phyloP scores from a whole-genome alignment of 2,113 vertebrate genomes.

The Accipiter virgatus region DNA sequence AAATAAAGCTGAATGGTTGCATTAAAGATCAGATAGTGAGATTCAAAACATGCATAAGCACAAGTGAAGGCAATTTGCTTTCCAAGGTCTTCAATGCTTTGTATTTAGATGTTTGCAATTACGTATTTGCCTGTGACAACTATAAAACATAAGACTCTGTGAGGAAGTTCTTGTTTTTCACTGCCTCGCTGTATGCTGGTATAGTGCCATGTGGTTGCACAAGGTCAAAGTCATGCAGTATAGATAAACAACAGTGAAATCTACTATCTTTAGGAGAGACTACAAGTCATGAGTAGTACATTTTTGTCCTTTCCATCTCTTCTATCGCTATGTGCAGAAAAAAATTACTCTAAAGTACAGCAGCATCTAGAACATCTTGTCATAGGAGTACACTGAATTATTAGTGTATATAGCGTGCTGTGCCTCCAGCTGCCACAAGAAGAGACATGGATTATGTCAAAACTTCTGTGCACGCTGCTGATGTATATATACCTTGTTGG shows the following conservation, averaged over 20 bases:
- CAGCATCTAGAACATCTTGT: not conserved
- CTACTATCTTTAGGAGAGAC: not conserved
- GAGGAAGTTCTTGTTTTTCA: not conserved
- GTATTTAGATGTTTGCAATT: not conserved
- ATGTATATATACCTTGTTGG: rapidly evolving
- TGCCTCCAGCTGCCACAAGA: not conserved
- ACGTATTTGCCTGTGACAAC: not conserved
- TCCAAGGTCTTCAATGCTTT: not conserved
- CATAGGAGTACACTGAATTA: not conserved
- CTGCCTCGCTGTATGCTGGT: not conserved
- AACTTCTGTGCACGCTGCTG: not conserved
- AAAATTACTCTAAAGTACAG: not conserved
- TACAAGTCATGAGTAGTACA: not conserved
- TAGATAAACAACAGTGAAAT: not conserved
- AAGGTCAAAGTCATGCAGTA: not conserved
- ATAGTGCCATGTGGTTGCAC: not conserved
- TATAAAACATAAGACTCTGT: not conserved
- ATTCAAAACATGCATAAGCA: not conserved
- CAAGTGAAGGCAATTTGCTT: not conserved
- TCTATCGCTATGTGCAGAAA: not conserved
- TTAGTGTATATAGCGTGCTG: not conserved
- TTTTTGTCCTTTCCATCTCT: not conserved
- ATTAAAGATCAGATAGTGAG: not conserved
- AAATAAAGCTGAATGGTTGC: not conserved
- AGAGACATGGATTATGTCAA: not conserved